These are phyloP conservation scores for Chrysocyon brachyurus DNA, from an alignment of 2,797 vertebrate genomes.

Conservation along the genomic window DNA sequence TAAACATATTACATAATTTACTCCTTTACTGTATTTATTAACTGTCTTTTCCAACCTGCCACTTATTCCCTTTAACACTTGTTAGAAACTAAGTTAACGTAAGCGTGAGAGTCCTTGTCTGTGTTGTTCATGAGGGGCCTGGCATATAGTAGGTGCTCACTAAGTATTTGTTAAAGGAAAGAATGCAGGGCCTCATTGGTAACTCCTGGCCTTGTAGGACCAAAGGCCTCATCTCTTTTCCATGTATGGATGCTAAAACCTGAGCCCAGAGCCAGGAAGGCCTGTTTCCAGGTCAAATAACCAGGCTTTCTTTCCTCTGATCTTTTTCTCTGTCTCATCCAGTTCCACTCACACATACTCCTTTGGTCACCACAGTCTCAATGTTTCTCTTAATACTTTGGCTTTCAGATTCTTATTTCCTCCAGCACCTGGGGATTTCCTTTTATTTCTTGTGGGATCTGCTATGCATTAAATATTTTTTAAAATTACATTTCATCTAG, in stretches of 20 bases:
- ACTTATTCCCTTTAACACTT: neutral
- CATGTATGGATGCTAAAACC: neutral
- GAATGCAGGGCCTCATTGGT: neutral
- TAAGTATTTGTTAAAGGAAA: neutral
- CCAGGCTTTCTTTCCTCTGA: neutral
- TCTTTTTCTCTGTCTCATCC: neutral
- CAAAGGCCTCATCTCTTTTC: neutral
- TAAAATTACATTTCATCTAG: conserved; percentile 62
- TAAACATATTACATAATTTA: neutral
- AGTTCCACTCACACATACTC: neutral
- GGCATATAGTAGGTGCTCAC: neutral
- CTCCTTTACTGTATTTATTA: neutral
- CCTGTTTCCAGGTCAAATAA: neutral
- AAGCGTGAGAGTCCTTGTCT: neutral
- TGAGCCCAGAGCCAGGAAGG: neutral
- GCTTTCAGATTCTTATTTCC: conserved; percentile 14
- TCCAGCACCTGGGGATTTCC: conserved; percentile 18
- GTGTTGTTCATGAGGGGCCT: neutral
- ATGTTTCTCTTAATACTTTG: neutral
- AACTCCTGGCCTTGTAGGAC: neutral
- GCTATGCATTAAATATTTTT: conserved; percentile 55
- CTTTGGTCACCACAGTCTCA: neutral
- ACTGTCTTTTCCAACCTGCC: neutral
- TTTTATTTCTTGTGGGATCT: conserved; percentile 58
- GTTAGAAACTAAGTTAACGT: neutral